A percentile compares a stretch with the other conserved stretches of the same genome.
Conservation (phyloP, 1,140 invertebrate genomes). For the Leguminivora glycinivorella region DNA sequence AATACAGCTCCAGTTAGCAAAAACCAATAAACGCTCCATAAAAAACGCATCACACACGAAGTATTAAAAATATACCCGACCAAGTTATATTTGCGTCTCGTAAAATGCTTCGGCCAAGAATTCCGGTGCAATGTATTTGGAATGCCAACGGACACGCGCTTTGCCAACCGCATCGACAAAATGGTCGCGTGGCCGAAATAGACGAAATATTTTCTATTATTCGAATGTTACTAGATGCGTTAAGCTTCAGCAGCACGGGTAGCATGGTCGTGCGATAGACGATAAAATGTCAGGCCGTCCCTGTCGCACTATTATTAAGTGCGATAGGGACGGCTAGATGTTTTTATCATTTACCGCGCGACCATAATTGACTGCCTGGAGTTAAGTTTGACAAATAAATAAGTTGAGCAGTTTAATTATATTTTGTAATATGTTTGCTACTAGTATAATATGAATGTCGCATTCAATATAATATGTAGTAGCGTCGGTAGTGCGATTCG, state of each 20-base stretch:
- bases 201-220: slow-evolving; percentile 5
- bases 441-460: too few species aligned
- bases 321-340: too few species aligned
- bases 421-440: too few species aligned
- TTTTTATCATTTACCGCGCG: too few species aligned
- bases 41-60: background rate
- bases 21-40: background rate
- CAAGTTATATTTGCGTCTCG: background rate
- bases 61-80: background rate
- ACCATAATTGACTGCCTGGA: too few species aligned
- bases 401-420: too few species aligned
- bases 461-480: too few species aligned
- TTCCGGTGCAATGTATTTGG: background rate
- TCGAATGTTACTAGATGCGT: background rate
- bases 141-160: background rate
- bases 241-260: too few species aligned
- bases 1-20: background rate
- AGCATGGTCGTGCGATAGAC: too few species aligned
- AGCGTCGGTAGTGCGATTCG: too few species aligned
- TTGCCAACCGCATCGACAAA: background rate
- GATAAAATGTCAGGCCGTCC: too few species aligned
- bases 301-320: too few species aligned
- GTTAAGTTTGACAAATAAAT: background rate
- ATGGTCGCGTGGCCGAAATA: background rate
- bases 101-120: background rate